Evolutionary conservation across 2,113 vertebrate genomes (phyloP), one percentile per base, ranked within the genome.

Genomic region (Macrotus californicus): DNA sequence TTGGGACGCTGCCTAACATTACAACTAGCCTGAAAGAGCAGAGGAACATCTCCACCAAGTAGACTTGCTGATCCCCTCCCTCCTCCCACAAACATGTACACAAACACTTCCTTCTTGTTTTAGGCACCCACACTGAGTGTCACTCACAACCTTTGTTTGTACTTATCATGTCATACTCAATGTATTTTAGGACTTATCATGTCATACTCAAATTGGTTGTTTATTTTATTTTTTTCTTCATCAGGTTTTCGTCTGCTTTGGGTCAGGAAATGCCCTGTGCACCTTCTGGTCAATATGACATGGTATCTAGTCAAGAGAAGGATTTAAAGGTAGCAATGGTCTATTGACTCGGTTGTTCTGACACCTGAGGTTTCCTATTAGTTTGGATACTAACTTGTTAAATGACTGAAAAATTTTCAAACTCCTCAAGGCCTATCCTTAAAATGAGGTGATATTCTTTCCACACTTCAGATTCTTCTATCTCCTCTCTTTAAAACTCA

Each of bases 201-300:
- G 1, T 18, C 75, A 2, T 16, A 76, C 9, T 69, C 13, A 87
- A 93, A 39, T 61, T 82, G 4, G 0, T 59, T 41, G 3, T 46
- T 70, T 56, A 34, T 75, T 84, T 75, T 7, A 76, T 69, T 84
- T 95, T 75, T n/a, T 88, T 96, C 34, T 22, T 93, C 59, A 84
- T 43, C 7, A 29, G n/a, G 46, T 34, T 61, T 56, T 59, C 24
- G 54, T 41, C 16, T 29, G 2, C 16, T 70, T 61, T 22, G 31
- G 10, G 39, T 3, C 4, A 87, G 34, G 1, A 50, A 61, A 34
- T 89, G 12, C 39, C 34, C 14, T 94, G 6, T 50, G 21, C 10
- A 84, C 6, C 43, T 39, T 16, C 18, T 80, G 6, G 31, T 9
- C 50, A 77, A 10, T 1, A 77, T 5, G 34, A 48, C 39, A 52